These are phyloP conservation scores for Nyctalus aviator DNA, from an alignment of 2,797 vertebrate genomes.

Conservation along the genomic window DNA sequence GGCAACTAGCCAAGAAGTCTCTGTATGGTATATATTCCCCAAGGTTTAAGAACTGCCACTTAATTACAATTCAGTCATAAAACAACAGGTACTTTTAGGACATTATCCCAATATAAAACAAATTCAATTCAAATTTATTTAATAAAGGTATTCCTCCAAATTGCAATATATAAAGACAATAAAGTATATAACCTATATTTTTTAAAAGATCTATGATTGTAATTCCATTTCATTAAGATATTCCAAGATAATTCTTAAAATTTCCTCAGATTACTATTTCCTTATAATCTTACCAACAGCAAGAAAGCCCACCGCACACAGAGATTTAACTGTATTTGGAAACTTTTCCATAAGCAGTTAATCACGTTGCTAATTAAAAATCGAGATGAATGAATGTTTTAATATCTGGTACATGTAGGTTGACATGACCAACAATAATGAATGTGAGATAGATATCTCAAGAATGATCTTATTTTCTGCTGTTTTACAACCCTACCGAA, in stretches of 20 bases:
- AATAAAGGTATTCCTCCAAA: slow-evolving; percentile 61
- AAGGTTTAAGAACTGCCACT: slow-evolving; percentile 51
- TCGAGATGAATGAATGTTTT: slow-evolving; percentile 28
- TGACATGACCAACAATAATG: not conserved
- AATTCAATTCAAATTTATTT: slow-evolving; percentile 62
- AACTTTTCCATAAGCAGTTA: slow-evolving; percentile 11
- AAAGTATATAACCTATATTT: slow-evolving; percentile 17
- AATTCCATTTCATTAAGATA: slow-evolving; percentile 45
- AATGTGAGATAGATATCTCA: not conserved
- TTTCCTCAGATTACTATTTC: slow-evolving; percentile 53
- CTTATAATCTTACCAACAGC: slow-evolving; percentile 30
- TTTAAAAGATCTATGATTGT: slow-evolving; percentile 25
- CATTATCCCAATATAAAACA: slow-evolving; percentile 29
- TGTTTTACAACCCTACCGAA: slow-evolving; percentile 6
- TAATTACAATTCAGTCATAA: slow-evolving; percentile 62
- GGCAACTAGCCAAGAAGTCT: slow-evolving; percentile 59
- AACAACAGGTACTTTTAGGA: slow-evolving; percentile 42
- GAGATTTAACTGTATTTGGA: slow-evolving; percentile 19
- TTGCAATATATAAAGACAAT: not conserved
- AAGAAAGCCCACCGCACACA: slow-evolving; percentile 41
- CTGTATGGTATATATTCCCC: not conserved
- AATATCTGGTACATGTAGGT: not conserved
- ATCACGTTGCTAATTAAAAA: slow-evolving; percentile 42
- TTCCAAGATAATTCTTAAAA: slow-evolving; percentile 53
- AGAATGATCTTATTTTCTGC: slow-evolving; percentile 49